phyloP scores from a whole-genome alignment of 2,888 invertebrate genomes.

The Himalopsyche anomala region DNA sequence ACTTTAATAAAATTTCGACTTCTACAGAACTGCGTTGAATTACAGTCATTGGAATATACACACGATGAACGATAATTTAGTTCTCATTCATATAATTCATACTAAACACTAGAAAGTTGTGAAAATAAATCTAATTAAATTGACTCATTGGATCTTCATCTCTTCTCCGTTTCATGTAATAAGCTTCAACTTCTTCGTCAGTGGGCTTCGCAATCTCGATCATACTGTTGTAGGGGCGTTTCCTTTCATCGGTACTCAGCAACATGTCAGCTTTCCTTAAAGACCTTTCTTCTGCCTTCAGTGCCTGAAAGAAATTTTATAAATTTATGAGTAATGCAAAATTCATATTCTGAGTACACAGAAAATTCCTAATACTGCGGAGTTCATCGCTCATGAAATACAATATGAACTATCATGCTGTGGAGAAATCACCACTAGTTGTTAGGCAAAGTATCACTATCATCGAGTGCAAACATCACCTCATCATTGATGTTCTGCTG shows the following conservation, averaged over 20 bases:
- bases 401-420: no score
- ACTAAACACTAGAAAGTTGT: background rate
- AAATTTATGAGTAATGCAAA: background rate
- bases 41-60: no score
- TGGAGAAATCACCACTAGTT: background rate
- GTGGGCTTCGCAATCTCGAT: slow-evolving; percentile 89
- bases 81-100: no score
- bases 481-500: no score
- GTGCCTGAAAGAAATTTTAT: slow-evolving; percentile 72
- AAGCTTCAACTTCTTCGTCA: slow-evolving; percentile 95
- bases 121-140: slow-evolving; percentile 72
- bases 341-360: background rate
- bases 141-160: slow-evolving; percentile 97
- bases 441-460: background rate
- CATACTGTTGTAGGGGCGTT: slow-evolving; percentile 96
- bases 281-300: slow-evolving; percentile 80
- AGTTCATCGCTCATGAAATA: no score
- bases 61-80: no score
- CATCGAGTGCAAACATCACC: no score
- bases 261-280: slow-evolving; percentile 80
- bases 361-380: slow-evolving; percentile 51
- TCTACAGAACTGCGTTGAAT: no score
- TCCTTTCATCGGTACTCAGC: slow-evolving; percentile 89
- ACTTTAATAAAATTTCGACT: no score
- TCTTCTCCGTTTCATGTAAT: slow-evolving; percentile 88